Conservation (phyloP, 2,888 invertebrate species). For the Elegia similella region DNA sequence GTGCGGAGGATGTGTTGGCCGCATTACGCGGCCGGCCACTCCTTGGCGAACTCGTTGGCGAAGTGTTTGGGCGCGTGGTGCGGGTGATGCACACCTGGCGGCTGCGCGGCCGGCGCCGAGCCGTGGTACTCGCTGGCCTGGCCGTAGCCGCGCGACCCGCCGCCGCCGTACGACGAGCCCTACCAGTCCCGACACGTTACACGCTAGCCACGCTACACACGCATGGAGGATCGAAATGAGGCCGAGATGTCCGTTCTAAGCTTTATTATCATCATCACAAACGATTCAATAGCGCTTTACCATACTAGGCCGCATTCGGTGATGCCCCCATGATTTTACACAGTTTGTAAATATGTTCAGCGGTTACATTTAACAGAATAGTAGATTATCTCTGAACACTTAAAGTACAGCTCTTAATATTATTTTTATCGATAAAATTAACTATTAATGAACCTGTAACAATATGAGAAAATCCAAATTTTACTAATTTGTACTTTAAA, state of each 20-base stretch:
- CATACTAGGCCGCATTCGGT: conserved; percentile 37
- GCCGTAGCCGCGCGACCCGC: conserved; percentile 67
- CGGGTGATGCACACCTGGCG: conserved; percentile 79
- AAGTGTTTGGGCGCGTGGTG: conserved; percentile 82
- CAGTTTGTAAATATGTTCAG: conserved; percentile 55
- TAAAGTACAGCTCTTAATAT: conserved; percentile 81
- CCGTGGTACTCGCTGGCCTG: conserved; percentile 71
- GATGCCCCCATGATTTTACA: conserved; percentile 54
- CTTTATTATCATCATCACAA: conserved; percentile 3
- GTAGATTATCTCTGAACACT: conserved; percentile 78
- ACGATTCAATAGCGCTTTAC: conserved; percentile 5
- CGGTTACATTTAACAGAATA: conserved; percentile 69
- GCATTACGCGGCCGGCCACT: conserved; percentile 78
- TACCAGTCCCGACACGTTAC: conserved; percentile 43
- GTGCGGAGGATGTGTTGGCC: conserved; percentile 19
- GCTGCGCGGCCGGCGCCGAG: conserved; percentile 64
- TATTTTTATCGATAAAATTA: conserved; percentile 73
- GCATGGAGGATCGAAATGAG: conserved; percentile 49
- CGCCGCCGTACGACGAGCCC: conserved; percentile 79
- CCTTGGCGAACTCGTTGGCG: conserved; percentile 80
- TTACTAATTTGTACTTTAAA: conserved; percentile 82
- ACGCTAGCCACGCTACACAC: conserved; percentile 16
- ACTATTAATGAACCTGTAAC: conserved; percentile 81
- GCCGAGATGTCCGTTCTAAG: conserved; percentile 22
- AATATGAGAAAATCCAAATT: conserved; percentile 80